Percentiles rank a stretch among this genome's conserved stretches.
phyloP scores from a whole-genome alignment of 2,888 invertebrate genomes.

The Agrochola lota region DNA sequence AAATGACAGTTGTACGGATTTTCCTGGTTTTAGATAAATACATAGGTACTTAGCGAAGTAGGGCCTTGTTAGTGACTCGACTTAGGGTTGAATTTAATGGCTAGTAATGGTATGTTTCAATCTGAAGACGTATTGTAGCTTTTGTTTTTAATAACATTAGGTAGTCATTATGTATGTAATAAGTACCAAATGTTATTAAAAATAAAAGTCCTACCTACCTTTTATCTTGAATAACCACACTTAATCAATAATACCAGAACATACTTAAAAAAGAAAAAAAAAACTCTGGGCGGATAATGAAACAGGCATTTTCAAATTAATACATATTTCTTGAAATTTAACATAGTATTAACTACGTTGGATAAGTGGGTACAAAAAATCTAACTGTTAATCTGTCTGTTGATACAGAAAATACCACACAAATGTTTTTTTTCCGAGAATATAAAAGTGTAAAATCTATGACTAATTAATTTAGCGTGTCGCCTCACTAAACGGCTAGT shows the following conservation, averaged over 20 bases:
- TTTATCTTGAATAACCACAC: neutral
- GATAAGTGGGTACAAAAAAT: neutral
- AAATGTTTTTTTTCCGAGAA: neutral
- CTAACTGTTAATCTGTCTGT: too few species aligned
- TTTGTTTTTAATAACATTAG: neutral
- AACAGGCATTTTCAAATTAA: neutral
- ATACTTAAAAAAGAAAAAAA: neutral
- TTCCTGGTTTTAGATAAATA: neutral
- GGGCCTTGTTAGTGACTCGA: neutral
- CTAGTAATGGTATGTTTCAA: neutral
- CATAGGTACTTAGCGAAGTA: neutral
- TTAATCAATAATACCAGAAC: neutral
- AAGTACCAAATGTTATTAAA: neutral
- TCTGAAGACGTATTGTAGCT: neutral
- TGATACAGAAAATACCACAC: neutral
- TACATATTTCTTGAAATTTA: neutral
- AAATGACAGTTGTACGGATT: neutral
- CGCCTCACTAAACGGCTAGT: conserved; percentile 68
- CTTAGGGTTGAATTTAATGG: conserved; percentile 2
- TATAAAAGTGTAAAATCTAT: conserved; percentile 27
- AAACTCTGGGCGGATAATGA: neutral
- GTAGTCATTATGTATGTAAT: neutral
- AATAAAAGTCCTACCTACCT: neutral
- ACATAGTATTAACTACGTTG: too few species aligned
- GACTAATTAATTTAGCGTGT: conserved; percentile 63